phyloP scores from a whole-genome alignment of 2,113 vertebrate species.

The Takifugu flavidus region DNA sequence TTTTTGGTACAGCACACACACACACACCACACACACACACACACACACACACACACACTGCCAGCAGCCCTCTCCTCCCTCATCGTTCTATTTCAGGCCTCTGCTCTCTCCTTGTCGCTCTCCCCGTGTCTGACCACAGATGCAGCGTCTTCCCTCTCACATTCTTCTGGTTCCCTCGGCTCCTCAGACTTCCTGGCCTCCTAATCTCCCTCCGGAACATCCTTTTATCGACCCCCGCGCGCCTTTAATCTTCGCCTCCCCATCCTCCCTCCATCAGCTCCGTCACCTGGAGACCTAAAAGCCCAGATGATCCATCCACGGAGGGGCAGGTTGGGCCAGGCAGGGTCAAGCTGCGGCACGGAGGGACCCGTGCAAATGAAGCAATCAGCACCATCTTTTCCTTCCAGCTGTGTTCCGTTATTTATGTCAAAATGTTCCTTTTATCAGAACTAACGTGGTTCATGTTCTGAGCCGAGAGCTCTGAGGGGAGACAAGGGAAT shows the following conservation, averaged over 20 bases:
- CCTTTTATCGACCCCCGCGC: conserved; percentile 4
- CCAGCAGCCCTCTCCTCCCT: conserved; percentile 27
- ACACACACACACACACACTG: conserved; percentile 50
- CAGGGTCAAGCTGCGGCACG: not conserved
- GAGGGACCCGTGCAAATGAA: too few species aligned
- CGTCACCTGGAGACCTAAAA: not conserved
- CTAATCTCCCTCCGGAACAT: conserved; percentile 18
- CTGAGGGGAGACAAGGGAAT: too few species aligned
- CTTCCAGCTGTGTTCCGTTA: too few species aligned
- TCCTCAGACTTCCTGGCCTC: conserved; percentile 13
- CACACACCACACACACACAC: conserved; percentile 53
- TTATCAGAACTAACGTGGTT: too few species aligned
- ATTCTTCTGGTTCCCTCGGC: conserved; percentile 1
- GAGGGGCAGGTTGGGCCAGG: not conserved
- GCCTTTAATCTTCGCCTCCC: not conserved
- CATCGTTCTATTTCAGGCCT: conserved; percentile 39
- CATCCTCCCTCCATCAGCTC: conserved; percentile 1
- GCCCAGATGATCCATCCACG: not conserved
- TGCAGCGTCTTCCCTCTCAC: not conserved
- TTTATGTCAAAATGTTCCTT: too few species aligned
- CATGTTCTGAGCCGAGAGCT: too few species aligned
- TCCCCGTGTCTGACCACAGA: conserved; percentile 12
- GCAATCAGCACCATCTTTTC: too few species aligned
- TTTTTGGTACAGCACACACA: conserved; percentile 23
- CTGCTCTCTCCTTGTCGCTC: conserved; percentile 9